Evolutionary conservation across 2,797 vertebrate species (phyloP).

Genomic region (Lateolabrax maculatus): DNA sequence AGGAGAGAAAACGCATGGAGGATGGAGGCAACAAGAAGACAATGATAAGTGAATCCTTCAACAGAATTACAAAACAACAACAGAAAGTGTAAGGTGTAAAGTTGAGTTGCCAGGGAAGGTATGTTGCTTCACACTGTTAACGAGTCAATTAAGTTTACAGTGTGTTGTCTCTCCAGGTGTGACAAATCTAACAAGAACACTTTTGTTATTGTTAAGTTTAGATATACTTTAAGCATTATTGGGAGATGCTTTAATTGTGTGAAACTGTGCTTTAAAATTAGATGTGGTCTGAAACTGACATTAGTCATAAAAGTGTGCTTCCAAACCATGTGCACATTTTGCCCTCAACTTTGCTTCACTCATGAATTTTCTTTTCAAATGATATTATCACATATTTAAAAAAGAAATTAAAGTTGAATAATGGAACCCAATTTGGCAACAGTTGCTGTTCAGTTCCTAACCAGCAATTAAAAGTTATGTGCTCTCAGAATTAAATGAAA

Average conservation of each 20-base stretch:
- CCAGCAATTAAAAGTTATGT: slow-evolving; percentile 12
- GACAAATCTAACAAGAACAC: too few species aligned
- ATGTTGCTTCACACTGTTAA: neutral
- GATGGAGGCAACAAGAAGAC: neutral
- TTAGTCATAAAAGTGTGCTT: too few species aligned
- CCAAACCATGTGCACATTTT: too few species aligned
- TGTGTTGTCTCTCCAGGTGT: too few species aligned
- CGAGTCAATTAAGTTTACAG: neutral
- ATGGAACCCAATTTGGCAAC: neutral
- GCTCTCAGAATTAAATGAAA: slow-evolving; percentile 6
- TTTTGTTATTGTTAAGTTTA: too few species aligned
- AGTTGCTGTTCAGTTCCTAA: neutral
- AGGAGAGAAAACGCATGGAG: neutral
- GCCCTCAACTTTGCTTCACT: too few species aligned
- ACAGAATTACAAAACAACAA: neutral
- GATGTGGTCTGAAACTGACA: too few species aligned
- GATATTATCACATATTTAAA: neutral
- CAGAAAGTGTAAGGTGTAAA: neutral
- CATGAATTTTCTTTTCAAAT: neutral
- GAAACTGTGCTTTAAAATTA: neutral
- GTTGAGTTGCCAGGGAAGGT: neutral
- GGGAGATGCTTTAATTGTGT: too few species aligned
- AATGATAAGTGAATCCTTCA: neutral
- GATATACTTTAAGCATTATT: too few species aligned
- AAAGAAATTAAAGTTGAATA: neutral